Evolutionary conservation across 1,140 invertebrate genomes (phyloP).

Genomic region (Cotesia chilonis): DNA sequence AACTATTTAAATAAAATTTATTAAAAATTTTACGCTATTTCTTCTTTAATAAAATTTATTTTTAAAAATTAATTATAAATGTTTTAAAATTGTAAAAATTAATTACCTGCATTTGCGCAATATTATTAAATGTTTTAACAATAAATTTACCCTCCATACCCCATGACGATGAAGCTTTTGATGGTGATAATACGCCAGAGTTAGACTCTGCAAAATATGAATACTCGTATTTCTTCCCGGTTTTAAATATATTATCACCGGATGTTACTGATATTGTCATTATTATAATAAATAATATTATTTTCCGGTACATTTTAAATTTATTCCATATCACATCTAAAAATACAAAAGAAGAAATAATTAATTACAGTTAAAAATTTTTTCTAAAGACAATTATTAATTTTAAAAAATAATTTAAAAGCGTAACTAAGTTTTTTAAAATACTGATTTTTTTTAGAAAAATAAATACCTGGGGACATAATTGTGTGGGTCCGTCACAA

Average conservation of each 20-base stretch:
- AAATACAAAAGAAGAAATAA: constrained; percentile 14
- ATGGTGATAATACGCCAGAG: constrained; percentile 57
- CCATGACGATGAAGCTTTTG: constrained; percentile 57
- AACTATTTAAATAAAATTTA: constrained; percentile 45
- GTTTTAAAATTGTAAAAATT: constrained; percentile 12
- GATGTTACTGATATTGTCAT: constrained; percentile 30
- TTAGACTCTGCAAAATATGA: constrained; percentile 56
- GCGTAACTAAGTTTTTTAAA: constrained; percentile 11
- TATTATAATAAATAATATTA: constrained; percentile 42
- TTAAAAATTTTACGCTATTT: constrained; percentile 27
- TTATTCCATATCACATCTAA: constrained; percentile 15
- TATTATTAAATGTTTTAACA: constrained; percentile 49
- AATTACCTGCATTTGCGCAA: constrained; percentile 52
- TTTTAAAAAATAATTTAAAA: constrained; percentile 16
- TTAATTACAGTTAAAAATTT: background rate
- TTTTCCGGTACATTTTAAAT: constrained; percentile 19
- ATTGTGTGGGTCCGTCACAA: constrained; percentile 51
- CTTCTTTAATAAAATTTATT: background rate
- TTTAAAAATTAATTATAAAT: background rate
- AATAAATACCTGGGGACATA: constrained; percentile 49
- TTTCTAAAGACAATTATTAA: constrained; percentile 29
- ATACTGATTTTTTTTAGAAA: background rate
- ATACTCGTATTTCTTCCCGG: constrained; percentile 57
- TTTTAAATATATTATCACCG: constrained; percentile 51
- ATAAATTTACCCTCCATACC: constrained; percentile 54